A percentile compares a stretch with the other conserved stretches of the same genome.
These are phyloP conservation scores for Manacus vitellinus DNA, from an alignment of 2,113 vertebrate species.

Conservation along the genomic window DNA sequence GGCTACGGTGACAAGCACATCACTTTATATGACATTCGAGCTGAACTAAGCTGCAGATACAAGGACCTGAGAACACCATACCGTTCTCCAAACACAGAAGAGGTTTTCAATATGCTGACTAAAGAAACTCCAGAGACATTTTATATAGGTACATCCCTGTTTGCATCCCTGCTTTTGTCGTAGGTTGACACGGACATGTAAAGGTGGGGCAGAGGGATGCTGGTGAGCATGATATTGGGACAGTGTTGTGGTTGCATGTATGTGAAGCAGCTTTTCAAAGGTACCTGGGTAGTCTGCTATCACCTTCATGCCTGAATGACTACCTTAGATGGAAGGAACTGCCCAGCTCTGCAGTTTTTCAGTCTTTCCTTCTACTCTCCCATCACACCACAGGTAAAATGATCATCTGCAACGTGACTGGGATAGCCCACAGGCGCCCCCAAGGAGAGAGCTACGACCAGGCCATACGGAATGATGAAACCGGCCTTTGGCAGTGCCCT, in stretches of 20 bases:
- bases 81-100: slow-evolving; percentile 93
- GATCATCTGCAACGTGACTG: slow-evolving; percentile 93
- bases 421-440: slow-evolving; percentile 94
- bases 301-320: background rate
- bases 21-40: slow-evolving; percentile 96
- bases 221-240: background rate
- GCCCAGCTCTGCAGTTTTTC: background rate
- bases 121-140: slow-evolving; percentile 99
- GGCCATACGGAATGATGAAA: slow-evolving; percentile 93
- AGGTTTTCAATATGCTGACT: slow-evolving; percentile 97
- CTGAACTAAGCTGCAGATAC: slow-evolving; percentile 96
- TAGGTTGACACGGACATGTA: background rate
- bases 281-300: background rate
- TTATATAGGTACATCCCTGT: slow-evolving; percentile 86
- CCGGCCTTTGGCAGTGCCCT: slow-evolving; percentile 97
- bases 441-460: slow-evolving; percentile 99
- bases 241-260: background rate
- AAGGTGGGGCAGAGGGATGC: background rate
- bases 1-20: slow-evolving; percentile 99
- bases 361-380: background rate
- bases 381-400: slow-evolving; percentile 84
- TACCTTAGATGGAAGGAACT: background rate
- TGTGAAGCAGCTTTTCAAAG: background rate
- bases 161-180: background rate
- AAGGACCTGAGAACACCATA: slow-evolving; percentile 94